Evolutionary conservation across 2,113 vertebrate species (phyloP).

Genomic region (Lanius ludovicianus): DNA sequence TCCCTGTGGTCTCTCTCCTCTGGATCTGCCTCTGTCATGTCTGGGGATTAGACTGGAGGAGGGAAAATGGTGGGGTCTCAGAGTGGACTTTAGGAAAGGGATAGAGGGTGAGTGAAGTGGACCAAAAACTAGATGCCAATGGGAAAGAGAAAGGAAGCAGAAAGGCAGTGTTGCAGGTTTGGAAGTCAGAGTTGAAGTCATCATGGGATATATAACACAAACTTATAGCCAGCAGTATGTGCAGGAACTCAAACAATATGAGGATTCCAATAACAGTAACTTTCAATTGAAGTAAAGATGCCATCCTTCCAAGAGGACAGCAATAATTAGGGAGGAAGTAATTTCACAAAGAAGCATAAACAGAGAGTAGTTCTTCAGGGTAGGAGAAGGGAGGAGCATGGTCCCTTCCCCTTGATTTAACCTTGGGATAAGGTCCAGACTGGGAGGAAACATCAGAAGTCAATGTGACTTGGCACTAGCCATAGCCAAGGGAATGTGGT

Average conservation of each 20-base stretch:
- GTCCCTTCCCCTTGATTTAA: slow-evolving; percentile 13
- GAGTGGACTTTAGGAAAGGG: neutral
- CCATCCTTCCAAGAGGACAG: neutral
- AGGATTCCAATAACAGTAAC: neutral
- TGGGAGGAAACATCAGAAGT: neutral
- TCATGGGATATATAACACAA: neutral
- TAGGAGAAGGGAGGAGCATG: neutral
- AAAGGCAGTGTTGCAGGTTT: neutral
- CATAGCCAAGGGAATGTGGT: neutral
- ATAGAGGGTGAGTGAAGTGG: neutral
- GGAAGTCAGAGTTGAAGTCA: neutral
- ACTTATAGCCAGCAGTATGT: neutral
- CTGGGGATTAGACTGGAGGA: neutral
- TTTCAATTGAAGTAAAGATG: neutral
- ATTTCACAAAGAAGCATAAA: neutral
- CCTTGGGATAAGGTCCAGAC: slow-evolving; percentile 3
- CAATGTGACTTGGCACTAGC: slow-evolving; percentile 16
- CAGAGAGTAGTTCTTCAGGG: neutral
- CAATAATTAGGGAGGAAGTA: neutral
- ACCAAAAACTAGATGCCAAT: neutral
- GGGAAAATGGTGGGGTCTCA: neutral
- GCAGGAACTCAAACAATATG: neutral
- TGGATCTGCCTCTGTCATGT: neutral
- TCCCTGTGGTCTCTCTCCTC: neutral
- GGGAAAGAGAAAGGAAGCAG: neutral